phyloP scores from a whole-genome alignment of 2,797 vertebrate species.

The Phrynocephalus forsythii region DNA sequence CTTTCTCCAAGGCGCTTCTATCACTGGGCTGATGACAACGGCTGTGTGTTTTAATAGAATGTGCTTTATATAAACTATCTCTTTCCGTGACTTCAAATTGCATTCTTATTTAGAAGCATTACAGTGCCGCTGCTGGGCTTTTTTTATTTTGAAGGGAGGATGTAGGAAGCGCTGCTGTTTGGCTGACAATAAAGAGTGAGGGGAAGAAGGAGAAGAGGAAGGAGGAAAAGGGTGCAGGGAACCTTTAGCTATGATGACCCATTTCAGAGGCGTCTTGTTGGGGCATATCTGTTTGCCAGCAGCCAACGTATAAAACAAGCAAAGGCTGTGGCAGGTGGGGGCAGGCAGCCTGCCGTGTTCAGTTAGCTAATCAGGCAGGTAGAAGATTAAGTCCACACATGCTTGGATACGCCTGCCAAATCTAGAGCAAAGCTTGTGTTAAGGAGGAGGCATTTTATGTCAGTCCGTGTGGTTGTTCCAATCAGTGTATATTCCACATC shows the following conservation, averaged over 20 bases:
- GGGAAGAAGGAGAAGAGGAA: no score
- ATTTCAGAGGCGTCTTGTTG: background rate
- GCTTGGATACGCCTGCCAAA: slow-evolving; percentile 1
- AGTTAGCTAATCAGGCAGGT: slow-evolving; percentile 19
- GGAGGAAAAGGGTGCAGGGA: background rate
- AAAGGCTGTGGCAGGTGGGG: background rate
- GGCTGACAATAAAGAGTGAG: background rate
- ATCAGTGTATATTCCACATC: background rate
- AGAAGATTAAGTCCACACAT: slow-evolving; percentile 8
- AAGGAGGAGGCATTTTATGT: background rate
- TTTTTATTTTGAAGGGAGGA: background rate
- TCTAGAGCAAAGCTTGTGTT: background rate
- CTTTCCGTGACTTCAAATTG: slow-evolving; percentile 9
- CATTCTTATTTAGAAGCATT: slow-evolving; percentile 24
- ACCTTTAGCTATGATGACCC: background rate
- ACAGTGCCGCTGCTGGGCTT: background rate
- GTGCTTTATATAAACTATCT: slow-evolving; percentile 31
- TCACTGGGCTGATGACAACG: slow-evolving; percentile 15
- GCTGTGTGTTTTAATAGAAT: slow-evolving; percentile 33
- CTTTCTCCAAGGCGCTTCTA: slow-evolving; percentile 27
- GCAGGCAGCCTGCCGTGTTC: background rate
- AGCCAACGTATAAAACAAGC: background rate
- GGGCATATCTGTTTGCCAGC: slow-evolving; percentile 9
- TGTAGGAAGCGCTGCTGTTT: background rate
- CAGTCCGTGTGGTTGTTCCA: background rate